phyloP scores from a whole-genome alignment of 2,113 vertebrate species.

The Oreochromis tanganicae region DNA sequence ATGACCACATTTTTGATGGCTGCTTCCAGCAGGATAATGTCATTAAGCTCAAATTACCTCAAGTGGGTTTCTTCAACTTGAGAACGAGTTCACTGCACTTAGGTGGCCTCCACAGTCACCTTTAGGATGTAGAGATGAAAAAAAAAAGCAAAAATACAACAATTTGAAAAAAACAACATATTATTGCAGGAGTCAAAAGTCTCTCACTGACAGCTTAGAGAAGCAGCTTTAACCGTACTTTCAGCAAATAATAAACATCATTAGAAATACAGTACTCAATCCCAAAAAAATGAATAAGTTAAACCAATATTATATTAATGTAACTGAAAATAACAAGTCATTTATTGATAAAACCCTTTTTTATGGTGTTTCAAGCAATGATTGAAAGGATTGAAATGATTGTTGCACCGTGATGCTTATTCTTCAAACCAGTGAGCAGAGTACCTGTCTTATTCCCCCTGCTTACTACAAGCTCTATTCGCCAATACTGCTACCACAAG shows the following conservation, averaged over 20 bases:
- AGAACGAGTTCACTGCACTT: neutral
- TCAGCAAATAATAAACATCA: neutral
- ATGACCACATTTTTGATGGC: neutral
- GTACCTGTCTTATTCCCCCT: neutral
- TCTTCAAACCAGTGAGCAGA: neutral
- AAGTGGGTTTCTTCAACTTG: neutral
- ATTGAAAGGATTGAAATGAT: rapidly evolving
- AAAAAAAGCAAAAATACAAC: neutral
- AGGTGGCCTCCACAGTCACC: neutral
- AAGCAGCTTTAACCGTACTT: neutral
- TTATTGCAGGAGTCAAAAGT: neutral
- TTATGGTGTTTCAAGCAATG: neutral
- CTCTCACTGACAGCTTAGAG: neutral
- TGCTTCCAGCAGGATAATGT: neutral
- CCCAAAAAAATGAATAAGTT: neutral
- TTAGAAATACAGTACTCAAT: neutral
- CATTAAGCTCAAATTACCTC: neutral
- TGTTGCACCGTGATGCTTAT: neutral
- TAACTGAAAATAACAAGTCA: neutral
- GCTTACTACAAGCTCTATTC: neutral
- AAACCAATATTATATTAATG: neutral
- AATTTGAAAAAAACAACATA: neutral
- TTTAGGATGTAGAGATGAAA: neutral
- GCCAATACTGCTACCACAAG: neutral
- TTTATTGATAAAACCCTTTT: neutral